Conservation (phyloP, 2,888 invertebrate genomes). For the Catocala sponsa region DNA sequence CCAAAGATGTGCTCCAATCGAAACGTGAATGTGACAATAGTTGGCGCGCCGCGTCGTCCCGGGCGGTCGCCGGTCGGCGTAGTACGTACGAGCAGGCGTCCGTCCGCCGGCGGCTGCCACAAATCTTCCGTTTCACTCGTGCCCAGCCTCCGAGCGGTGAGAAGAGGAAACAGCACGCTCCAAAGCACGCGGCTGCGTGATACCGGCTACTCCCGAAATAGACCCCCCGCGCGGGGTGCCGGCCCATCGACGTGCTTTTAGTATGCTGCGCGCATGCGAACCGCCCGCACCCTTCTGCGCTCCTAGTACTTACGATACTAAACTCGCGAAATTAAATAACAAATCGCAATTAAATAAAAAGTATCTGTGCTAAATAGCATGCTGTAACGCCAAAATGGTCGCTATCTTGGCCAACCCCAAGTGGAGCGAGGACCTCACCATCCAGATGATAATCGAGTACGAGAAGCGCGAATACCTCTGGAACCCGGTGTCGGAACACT, state of each 20-base stretch:
- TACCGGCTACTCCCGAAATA: constrained; percentile 87
- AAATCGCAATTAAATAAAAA: constrained; percentile 56
- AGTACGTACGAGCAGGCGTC: constrained; percentile 60
- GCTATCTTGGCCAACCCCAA: constrained; percentile 85
- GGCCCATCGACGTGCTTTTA: constrained; percentile 88
- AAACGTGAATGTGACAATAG: constrained; percentile 46
- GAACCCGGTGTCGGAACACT: constrained; percentile 85
- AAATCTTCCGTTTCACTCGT: constrained; percentile 88
- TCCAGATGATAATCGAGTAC: constrained; percentile 86
- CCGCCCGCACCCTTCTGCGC: constrained; percentile 86
- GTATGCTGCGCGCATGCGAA: constrained; percentile 88
- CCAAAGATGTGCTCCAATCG: constrained; percentile 36
- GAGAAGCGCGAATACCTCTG: constrained; percentile 85
- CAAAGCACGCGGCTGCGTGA: constrained; percentile 87
- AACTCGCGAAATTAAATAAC: constrained; percentile 68
- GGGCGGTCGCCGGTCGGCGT: constrained; percentile 39
- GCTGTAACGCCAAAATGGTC: constrained; percentile 78
- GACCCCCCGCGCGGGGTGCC: constrained; percentile 81
- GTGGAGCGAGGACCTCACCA: constrained; percentile 86
- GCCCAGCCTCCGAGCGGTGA: constrained; percentile 82
- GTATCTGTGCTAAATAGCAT: constrained; percentile 62
- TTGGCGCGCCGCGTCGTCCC: constrained; percentile 35
- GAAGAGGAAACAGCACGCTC: constrained; percentile 87
- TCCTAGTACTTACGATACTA: constrained; percentile 71
- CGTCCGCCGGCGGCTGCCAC: constrained; percentile 74